A percentile compares a stretch with the other conserved stretches of the same genome.
phyloP scores from a whole-genome alignment of 2,113 vertebrate genomes.

The Chionodraco myersi region DNA sequence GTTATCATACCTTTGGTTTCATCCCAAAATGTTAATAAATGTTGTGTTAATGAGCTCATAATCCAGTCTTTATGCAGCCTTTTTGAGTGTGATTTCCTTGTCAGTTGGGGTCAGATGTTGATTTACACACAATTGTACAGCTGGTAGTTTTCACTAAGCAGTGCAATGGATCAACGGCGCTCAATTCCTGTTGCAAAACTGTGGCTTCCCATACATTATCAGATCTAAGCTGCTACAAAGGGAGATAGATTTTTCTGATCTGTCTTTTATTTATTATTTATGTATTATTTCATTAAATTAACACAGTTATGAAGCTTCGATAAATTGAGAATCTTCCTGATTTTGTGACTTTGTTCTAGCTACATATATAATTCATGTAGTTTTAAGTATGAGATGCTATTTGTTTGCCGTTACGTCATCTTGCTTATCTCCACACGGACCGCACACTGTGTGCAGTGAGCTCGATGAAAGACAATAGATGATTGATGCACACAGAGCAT shows the following conservation, averaged over 20 bases:
- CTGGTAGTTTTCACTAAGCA: constrained; percentile 16
- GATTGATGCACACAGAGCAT: constrained; percentile 72
- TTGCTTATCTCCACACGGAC: constrained; percentile 66
- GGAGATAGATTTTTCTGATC: constrained; percentile 10
- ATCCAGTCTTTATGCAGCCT: constrained; percentile 49
- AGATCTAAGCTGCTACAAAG: neutral
- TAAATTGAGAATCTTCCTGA: neutral
- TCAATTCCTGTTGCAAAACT: constrained; percentile 17
- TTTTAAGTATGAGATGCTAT: constrained; percentile 35
- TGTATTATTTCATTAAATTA: neutral
- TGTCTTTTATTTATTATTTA: neutral
- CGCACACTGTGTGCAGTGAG: constrained; percentile 61
- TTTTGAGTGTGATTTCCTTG: neutral
- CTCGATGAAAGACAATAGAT: constrained; percentile 70
- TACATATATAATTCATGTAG: constrained; percentile 12
- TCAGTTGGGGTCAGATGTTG: constrained; percentile 24
- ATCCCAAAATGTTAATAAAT: constrained; percentile 64
- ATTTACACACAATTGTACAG: constrained; percentile 35
- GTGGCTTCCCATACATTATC: neutral
- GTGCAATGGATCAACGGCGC: constrained; percentile 22
- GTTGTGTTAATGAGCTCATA: constrained; percentile 64
- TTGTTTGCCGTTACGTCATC: constrained; percentile 48
- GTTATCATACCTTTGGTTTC: constrained; percentile 61
- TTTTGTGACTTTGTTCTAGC: constrained; percentile 1
- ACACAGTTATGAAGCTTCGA: constrained; percentile 9